Base-by-base conservation (phyloP, 2,797 vertebrate species). In the Alauda arvensis region DNA sequence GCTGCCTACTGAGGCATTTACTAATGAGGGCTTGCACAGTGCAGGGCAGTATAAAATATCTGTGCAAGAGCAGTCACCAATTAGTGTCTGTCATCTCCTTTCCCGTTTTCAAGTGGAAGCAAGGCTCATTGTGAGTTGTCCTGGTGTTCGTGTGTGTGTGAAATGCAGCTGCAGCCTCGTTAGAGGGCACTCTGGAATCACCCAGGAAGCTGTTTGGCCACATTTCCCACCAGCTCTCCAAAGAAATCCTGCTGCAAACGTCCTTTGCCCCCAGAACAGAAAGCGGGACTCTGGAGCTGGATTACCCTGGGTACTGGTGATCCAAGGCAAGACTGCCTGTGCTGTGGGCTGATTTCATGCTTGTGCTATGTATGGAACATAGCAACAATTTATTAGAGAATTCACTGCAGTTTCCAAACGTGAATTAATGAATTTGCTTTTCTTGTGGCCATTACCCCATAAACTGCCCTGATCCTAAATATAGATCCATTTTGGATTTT, bases 111-210 rank as follows among this genome's bases (percentile, higher is more conserved):
- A 12, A 23, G 21, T 8, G 46, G 55, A 55, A 53, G 40, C 62
- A n/a, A 69, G 59, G 45, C 78, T 79, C 18, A 2, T 14, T 57
- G 45, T 2, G 49, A 25, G 9, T 37, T 81, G 78, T 76, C 12
- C 48, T 25, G 4, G 19, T n/a, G 40, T 71, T 34, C 12, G 12
- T 10, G 37, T 2, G 2, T 48, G 53, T 61, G 25, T 77, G 81
- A 77, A 56, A 14, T 53, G 46, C 11, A 34, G 59, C 66, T 9
- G 43, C 52, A 57, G 86, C 42, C 43, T 77, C 93, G 52, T 84
- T 92, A 92, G 93, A 80, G 93, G 93, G 91, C 93, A 87, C 84
- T 91, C 55, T 65, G 69, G 52, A 48, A 31, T 65, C 75, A 28
- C 6, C 0, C 34, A 20, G 25, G 55, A 24, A 61, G 3, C 42